phyloP scores from a whole-genome alignment of 2,113 vertebrate genomes.

The Meles meles region DNA sequence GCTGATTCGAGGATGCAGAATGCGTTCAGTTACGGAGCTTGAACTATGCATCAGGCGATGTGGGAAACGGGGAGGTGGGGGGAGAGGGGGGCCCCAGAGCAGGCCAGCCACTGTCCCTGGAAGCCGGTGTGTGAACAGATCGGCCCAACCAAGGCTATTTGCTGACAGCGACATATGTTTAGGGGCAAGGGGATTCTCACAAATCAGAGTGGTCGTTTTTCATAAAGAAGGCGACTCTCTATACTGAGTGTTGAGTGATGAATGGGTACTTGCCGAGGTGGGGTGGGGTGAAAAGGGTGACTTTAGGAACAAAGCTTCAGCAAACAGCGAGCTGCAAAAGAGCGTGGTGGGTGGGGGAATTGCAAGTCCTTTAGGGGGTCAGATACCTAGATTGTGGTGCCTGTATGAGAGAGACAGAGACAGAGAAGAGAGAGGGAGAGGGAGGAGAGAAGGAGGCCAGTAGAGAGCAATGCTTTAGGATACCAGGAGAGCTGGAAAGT shows the following conservation, averaged over 20 bases:
- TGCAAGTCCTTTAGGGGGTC: background rate
- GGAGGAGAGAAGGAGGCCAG: background rate
- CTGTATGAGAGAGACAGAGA: background rate
- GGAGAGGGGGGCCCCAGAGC: background rate
- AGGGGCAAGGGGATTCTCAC: background rate
- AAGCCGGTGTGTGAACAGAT: background rate
- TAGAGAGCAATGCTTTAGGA: background rate
- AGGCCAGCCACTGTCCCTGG: background rate
- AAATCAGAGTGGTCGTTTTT: background rate
- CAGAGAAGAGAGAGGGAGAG: too few species aligned
- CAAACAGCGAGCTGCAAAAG: background rate
- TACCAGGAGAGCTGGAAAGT: background rate
- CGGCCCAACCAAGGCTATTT: background rate
- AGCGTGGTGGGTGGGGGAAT: background rate
- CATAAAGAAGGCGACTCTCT: background rate
- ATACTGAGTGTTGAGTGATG: background rate
- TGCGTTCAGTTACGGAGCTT: background rate
- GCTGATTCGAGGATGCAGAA: background rate
- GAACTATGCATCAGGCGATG: accelerated
- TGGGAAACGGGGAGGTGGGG: too few species aligned
- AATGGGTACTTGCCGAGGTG: background rate
- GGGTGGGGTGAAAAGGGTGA: background rate
- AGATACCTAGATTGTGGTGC: background rate
- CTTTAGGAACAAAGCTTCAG: background rate
- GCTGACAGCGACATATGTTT: background rate